These are phyloP conservation scores for Slavum lentiscoides DNA, from an alignment of 2,888 invertebrate genomes.

Conservation along the genomic window DNA sequence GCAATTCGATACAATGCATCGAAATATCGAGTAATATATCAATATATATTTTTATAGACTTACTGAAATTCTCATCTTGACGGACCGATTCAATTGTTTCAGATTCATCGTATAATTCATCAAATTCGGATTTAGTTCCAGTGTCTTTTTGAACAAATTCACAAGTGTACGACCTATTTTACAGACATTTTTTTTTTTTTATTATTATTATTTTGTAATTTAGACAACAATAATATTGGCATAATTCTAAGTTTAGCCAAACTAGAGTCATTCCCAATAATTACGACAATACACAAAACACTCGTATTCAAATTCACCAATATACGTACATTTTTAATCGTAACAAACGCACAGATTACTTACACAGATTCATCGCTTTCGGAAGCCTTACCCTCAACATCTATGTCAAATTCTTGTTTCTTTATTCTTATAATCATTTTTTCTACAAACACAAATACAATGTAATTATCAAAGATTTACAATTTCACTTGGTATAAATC, in stretches of 20 bases:
- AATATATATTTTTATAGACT: neutral
- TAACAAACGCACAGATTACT: neutral
- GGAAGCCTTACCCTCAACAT: slow-evolving; percentile 12
- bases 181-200: neutral
- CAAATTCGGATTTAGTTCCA: slow-evolving; percentile 14
- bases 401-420: slow-evolving; percentile 38
- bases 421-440: slow-evolving; percentile 46
- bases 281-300: neutral
- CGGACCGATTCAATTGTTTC: slow-evolving; percentile 41
- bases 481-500: neutral
- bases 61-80: slow-evolving; percentile 50
- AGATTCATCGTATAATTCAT: slow-evolving; percentile 28
- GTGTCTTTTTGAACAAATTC: slow-evolving; percentile 37
- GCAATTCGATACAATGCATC: too few species aligned
- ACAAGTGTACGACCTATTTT: slow-evolving; percentile 36
- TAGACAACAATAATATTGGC: too few species aligned
- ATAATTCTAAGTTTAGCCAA: too few species aligned
- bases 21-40: too few species aligned
- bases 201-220: too few species aligned
- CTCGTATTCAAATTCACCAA: neutral
- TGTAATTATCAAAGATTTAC: neutral
- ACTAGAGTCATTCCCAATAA: neutral
- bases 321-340: neutral
- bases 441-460: slow-evolving; percentile 1
- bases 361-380: slow-evolving; percentile 37